phyloP scores from a whole-genome alignment of 2,797 vertebrate genomes.

The Onychomys arenicola region DNA sequence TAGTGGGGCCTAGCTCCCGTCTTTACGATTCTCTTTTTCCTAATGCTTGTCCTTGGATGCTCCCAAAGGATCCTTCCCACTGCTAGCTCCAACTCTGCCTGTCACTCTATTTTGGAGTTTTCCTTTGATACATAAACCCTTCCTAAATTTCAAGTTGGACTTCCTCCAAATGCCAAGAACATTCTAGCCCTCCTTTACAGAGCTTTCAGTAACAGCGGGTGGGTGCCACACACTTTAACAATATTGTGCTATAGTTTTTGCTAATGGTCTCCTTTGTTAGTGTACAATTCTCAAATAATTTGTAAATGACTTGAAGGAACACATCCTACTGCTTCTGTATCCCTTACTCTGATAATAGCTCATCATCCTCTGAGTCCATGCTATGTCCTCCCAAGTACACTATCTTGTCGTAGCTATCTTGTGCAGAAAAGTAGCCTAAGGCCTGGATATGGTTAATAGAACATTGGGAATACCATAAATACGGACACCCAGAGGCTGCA shows the following conservation, averaged over 20 bases:
- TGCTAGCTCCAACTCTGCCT: conserved; percentile 21
- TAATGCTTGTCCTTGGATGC: conserved; percentile 14
- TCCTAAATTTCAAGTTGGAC: conserved; percentile 66
- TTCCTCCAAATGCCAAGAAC: conserved; percentile 35
- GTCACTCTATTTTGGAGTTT: conserved; percentile 53
- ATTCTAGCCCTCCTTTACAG: not conserved
- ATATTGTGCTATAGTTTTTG: not conserved
- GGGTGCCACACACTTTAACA: conserved; percentile 49
- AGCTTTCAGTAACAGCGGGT: conserved; percentile 15
- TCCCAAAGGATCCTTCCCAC: conserved; percentile 4
- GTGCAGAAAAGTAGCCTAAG: conserved; percentile 31
- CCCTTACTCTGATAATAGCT: conserved; percentile 36
- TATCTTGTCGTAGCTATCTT: not conserved
- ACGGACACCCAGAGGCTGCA: conserved; percentile 36
- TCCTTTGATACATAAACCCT: conserved; percentile 64
- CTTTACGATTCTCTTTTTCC: not conserved
- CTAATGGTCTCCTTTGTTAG: conserved; percentile 44
- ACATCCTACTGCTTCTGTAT: not conserved
- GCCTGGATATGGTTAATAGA: conserved; percentile 33
- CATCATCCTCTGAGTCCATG: conserved; percentile 16
- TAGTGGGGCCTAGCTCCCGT: not conserved
- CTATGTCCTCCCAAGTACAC: not conserved
- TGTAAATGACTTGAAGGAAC: conserved; percentile 49
- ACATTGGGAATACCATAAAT: conserved; percentile 51
- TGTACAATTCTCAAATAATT: conserved; percentile 15